Evolutionary conservation across 1,140 invertebrate species (phyloP).

Genomic region (Drosophila tani): DNA sequence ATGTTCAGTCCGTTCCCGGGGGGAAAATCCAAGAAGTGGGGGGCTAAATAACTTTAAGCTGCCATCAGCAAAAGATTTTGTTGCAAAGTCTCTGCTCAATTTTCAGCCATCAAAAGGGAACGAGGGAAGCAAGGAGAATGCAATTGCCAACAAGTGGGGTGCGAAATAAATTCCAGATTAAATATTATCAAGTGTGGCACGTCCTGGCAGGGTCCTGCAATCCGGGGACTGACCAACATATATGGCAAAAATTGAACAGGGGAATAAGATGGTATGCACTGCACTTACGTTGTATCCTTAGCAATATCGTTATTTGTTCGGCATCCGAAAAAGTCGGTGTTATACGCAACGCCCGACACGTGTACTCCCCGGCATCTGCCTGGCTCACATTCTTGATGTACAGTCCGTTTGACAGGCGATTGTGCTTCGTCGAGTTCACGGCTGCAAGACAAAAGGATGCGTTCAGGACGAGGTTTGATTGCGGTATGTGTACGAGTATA

Average conservation of each 20-base stretch:
- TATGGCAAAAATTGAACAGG: no score
- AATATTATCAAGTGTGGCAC: slow-evolving; percentile 58
- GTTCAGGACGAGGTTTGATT: slow-evolving; percentile 1
- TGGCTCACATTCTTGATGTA: slow-evolving; percentile 86
- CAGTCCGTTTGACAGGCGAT: slow-evolving; percentile 85
- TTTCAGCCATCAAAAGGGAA: slow-evolving; percentile 14
- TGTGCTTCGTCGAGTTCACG: slow-evolving; percentile 81
- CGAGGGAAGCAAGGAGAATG: slow-evolving; percentile 19
- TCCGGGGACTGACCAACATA: background rate
- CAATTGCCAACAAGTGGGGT: slow-evolving; percentile 58
- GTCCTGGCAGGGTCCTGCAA: slow-evolving; percentile 14
- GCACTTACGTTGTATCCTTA: slow-evolving; percentile 86
- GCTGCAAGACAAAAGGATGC: slow-evolving; percentile 44
- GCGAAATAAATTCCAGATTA: slow-evolving; percentile 64
- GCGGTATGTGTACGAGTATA: background rate
- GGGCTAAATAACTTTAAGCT: slow-evolving; percentile 55
- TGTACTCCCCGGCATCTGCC: slow-evolving; percentile 86
- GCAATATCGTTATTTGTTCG: slow-evolving; percentile 85
- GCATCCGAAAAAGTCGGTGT: slow-evolving; percentile 84
- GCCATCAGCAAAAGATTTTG: slow-evolving; percentile 60
- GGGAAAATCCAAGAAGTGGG: background rate
- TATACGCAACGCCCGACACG: slow-evolving; percentile 86
- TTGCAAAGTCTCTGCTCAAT: slow-evolving; percentile 28
- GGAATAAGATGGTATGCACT: slow-evolving; percentile 22
- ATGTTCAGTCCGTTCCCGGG: slow-evolving; percentile 20